Evolutionary conservation across 2,888 invertebrate genomes (phyloP), one percentile per base, ranked within the genome.

Genomic region (Papilio gigon): DNA sequence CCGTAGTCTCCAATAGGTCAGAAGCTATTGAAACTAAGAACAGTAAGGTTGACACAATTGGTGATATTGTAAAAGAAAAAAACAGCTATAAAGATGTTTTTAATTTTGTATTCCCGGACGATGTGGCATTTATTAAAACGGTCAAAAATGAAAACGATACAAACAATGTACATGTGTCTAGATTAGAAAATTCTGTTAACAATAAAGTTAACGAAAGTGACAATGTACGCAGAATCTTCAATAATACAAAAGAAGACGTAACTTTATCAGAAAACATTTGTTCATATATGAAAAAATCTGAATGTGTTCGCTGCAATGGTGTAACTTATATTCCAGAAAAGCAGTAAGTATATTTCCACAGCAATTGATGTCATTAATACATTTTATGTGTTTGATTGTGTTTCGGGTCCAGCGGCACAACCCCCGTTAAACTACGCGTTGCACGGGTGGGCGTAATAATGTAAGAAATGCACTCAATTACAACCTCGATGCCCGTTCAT

Each of bases 231-330:
- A 76, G 73, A 74, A 69, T 77, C 27, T 71, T 70, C 65, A 72
- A 75, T 69, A 74, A 77, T 63, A 73, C 60, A 70, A 61, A 75
- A 44, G 75, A 72, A 27, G 65, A 71, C 56, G 35, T 53, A 33
- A 65, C 65, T 14, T 68, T 78, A 61, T 76, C 81, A 2, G 84
- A 85, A 80, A 80, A 76, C 71, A 84, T 87, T 71, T 89, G 89
- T 67, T 81, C 82, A 5, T 85, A 84, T 71, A 80, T 87, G 61
- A 82, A 78, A 50, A 82, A 82, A 73, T 72, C 71, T 22, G 81
- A 85, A 69, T 90, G 90, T 72, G 72, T 74, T 65, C 74, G 72
- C 35, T 76, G 70, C 22, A 81, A 83, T 22, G 90, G 90, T 22
- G 63, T 82, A n/a, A 65, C 85, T 27, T 81, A 87, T 68, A 71